A percentile compares a stretch with the other conserved stretches of the same genome.
These are phyloP conservation scores for Tenodera sinensis DNA, from an alignment of 2,888 invertebrate genomes.

Conservation along the genomic window DNA sequence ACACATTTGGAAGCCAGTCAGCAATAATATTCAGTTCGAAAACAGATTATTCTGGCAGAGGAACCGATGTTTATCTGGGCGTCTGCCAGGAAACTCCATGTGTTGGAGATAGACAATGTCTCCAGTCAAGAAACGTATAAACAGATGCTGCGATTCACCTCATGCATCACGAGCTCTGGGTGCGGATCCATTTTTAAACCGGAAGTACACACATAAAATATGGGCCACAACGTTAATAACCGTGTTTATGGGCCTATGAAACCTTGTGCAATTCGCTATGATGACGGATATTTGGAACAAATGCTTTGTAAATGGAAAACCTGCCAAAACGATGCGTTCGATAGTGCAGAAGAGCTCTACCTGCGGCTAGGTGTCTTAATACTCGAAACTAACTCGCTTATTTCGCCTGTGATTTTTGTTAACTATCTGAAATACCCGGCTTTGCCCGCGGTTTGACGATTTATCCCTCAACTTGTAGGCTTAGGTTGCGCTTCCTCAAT, in stretches of 20 bases:
- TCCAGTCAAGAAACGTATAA: neutral
- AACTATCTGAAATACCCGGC: no score
- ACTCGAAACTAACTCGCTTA: no score
- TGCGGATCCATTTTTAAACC: neutral
- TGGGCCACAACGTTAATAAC: neutral
- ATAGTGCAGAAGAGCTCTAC: neutral
- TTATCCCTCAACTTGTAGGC: no score
- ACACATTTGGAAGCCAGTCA: neutral
- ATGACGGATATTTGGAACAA: neutral
- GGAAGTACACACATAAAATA: neutral
- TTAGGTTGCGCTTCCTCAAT: no score
- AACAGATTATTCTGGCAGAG: neutral
- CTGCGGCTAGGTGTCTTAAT: neutral
- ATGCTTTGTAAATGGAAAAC: neutral
- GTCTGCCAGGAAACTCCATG: neutral
- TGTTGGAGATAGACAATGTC: neutral
- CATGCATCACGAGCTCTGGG: neutral
- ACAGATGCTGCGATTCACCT: neutral
- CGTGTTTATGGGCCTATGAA: neutral
- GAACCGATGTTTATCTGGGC: neutral
- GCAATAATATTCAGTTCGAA: neutral
- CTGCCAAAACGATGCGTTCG: neutral
- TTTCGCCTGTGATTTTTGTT: no score
- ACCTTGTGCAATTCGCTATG: neutral
- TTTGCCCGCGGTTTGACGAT: no score